Percentiles rank a stretch among this genome's conserved stretches.
These are phyloP conservation scores for Herpetotheres cachinnans DNA, from an alignment of 2,113 vertebrate genomes.

Conservation along the genomic window DNA sequence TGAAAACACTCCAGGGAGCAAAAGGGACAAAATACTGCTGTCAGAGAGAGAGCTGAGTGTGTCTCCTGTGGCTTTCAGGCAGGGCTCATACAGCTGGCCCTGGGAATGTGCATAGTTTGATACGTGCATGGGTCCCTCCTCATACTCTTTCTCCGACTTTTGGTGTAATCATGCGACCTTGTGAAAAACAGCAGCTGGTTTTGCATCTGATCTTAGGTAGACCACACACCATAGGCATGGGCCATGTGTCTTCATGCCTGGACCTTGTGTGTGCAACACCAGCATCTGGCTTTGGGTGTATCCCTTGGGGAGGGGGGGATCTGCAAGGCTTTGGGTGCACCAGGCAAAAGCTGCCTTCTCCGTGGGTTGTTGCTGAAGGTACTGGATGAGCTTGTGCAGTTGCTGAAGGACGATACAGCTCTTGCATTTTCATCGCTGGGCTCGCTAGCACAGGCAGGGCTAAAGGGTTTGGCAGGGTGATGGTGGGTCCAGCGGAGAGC, in stretches of 20 bases:
- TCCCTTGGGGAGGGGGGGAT: not conserved
- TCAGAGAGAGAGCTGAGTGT: not conserved
- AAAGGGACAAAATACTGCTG: not conserved
- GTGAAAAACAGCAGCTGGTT: not conserved
- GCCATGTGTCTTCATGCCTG: fast-evolving
- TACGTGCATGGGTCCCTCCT: not conserved
- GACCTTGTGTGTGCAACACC: not conserved
- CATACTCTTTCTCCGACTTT: fast-evolving
- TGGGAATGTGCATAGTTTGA: fast-evolving
- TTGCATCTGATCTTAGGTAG: not conserved
- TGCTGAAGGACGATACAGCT: not conserved
- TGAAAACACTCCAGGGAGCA: not conserved
- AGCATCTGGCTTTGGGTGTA: not conserved
- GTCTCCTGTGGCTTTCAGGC: not conserved
- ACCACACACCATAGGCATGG: not conserved
- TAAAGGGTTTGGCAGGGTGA: not conserved
- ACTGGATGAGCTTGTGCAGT: not conserved
- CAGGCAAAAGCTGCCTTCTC: not conserved
- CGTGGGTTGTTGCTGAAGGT: not conserved
- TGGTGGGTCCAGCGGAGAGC: too few relatives aligned
- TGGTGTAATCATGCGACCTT: not conserved
- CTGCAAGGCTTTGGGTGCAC: not conserved
- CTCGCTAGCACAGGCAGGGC: not conserved
- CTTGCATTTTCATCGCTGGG: not conserved
- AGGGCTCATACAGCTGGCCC: not conserved